phyloP scores from a whole-genome alignment of 2,113 vertebrate genomes.

The Myrmecophaga tridactyla region DNA sequence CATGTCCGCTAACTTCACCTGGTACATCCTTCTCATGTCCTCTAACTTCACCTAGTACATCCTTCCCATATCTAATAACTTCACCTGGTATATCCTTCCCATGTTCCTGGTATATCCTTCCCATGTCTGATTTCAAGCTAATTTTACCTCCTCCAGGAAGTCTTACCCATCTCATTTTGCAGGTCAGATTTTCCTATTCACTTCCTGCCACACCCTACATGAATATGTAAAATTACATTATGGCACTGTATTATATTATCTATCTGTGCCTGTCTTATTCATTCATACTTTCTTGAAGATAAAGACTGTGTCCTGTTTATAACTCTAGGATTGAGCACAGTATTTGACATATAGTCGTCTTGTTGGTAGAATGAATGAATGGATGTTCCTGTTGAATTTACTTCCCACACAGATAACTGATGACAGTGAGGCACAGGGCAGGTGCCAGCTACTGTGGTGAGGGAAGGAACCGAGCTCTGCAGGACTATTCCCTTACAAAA shows the following conservation, averaged over 20 bases:
- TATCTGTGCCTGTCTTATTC: background rate
- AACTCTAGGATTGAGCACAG: background rate
- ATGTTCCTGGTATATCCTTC: fast-evolving
- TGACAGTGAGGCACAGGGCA: fast-evolving
- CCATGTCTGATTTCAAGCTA: too few species aligned
- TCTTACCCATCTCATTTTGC: too few species aligned
- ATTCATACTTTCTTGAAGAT: too few species aligned
- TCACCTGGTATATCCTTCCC: background rate
- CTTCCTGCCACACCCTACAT: fast-evolving
- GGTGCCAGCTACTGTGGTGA: fast-evolving
- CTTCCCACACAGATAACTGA: background rate
- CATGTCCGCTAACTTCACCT: background rate
- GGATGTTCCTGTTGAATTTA: background rate
- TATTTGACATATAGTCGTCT: background rate
- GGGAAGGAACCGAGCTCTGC: too few species aligned
- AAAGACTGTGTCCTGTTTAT: background rate
- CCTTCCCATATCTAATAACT: background rate
- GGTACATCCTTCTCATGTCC: fast-evolving
- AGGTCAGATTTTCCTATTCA: background rate
- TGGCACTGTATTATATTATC: background rate
- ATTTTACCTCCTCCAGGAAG: background rate
- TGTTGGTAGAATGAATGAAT: background rate
- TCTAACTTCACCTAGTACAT: background rate
- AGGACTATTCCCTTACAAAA: background rate
- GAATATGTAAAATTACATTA: background rate